These are phyloP conservation scores for Pemphigus obesinymphae DNA, from an alignment of 1,140 invertebrate genomes.

Conservation along the genomic window DNA sequence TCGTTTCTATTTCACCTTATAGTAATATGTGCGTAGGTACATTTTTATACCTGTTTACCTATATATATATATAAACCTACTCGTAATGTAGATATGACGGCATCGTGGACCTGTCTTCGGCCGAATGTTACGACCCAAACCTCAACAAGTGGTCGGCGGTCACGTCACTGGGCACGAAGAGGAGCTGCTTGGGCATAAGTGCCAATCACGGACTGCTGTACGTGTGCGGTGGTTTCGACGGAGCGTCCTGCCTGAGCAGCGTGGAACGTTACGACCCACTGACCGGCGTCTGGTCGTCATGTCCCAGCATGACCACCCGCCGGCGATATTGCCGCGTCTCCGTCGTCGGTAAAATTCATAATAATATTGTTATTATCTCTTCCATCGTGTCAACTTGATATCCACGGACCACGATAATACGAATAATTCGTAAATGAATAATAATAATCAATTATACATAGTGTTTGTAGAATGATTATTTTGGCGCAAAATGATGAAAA, in stretches of 20 bases:
- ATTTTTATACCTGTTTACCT: no score
- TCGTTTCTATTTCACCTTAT: no score
- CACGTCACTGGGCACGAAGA: constrained; percentile 69
- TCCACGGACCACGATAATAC: no score
- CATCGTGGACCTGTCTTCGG: constrained; percentile 61
- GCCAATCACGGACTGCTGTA: constrained; percentile 64
- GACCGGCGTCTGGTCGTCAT: constrained; percentile 63
- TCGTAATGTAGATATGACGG: constrained; percentile 59
- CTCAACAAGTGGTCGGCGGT: constrained; percentile 61
- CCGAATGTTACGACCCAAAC: constrained; percentile 62
- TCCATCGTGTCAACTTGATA: no score
- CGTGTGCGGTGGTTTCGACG: constrained; percentile 69
- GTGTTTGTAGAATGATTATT: no score
- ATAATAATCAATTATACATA: no score
- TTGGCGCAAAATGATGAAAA: no score
- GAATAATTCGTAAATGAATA: no score
- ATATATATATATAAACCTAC: background rate
- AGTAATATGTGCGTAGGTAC: no score
- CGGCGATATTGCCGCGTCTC: constrained; percentile 62
- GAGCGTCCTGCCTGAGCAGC: constrained; percentile 63
- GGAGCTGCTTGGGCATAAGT: constrained; percentile 63
- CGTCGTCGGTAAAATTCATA: constrained; percentile 54
- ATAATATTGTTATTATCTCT: background rate
- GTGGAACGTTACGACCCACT: constrained; percentile 65
- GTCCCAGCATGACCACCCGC: constrained; percentile 62